These are phyloP conservation scores for Potamilus streckersoni DNA, from an alignment of 1,140 invertebrate species.

Conservation along the genomic window DNA sequence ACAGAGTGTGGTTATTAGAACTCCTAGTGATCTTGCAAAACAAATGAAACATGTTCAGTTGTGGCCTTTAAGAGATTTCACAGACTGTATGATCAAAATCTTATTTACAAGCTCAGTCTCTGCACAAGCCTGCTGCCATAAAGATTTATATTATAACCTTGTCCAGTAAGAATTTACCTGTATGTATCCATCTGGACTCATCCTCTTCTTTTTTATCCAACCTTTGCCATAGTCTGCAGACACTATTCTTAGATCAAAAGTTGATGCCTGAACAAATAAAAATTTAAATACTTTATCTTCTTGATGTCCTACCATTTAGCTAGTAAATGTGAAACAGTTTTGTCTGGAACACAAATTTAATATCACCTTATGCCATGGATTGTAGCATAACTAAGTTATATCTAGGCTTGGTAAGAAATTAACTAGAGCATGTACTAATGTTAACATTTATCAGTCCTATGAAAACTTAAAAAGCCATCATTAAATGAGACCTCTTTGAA, in stretches of 20 bases:
- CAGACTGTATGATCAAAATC: no score
- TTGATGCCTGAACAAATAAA: conserved; percentile 26
- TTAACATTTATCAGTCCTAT: background rate
- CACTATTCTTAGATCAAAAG: conserved; percentile 38
- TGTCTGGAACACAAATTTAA: conserved; percentile 1
- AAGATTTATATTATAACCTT: no score
- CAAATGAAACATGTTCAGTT: no score
- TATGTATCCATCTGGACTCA: conserved; percentile 55
- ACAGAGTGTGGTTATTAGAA: no score
- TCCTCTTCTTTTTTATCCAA: conserved; percentile 48
- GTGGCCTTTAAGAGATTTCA: no score
- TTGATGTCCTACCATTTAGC: no score
- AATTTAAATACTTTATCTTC: background rate
- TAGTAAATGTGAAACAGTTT: no score
- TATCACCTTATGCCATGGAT: background rate
- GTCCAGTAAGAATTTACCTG: conserved; percentile 31
- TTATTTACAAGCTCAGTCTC: no score
- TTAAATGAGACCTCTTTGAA: no score
- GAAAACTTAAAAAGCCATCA: no score
- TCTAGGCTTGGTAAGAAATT: background rate
- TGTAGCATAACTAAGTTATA: background rate
- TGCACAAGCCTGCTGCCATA: no score
- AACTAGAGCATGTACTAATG: background rate
- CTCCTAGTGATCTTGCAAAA: no score
- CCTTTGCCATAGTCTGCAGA: conserved; percentile 52